phyloP scores from a whole-genome alignment of 2,888 invertebrate species.

The Amphipoea oculea region DNA sequence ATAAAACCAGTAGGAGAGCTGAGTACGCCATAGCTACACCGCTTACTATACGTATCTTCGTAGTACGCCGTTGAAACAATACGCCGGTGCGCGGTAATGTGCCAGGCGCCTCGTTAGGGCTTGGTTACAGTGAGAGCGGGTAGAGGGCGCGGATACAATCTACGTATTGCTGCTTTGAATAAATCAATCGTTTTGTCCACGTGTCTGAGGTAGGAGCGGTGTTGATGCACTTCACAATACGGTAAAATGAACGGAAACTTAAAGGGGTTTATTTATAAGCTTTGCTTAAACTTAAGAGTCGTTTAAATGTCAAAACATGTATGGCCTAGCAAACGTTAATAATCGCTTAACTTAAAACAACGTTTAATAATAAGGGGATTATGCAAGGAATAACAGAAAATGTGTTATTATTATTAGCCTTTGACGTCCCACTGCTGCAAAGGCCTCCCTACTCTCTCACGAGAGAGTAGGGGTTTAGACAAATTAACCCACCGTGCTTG shows the following conservation, averaged over 20 bases:
- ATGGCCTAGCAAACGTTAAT: not conserved
- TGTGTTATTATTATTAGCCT: no score
- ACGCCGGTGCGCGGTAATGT: constrained; percentile 62
- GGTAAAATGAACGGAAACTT: not conserved
- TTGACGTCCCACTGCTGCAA: no score
- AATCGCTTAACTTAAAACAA: not conserved
- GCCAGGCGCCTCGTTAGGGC: constrained; percentile 59
- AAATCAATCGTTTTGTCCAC: not conserved
- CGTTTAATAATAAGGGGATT: not conserved
- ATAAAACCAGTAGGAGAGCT: constrained; percentile 49
- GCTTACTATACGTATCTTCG: constrained; percentile 38
- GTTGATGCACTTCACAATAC: not conserved
- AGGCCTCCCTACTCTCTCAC: no score
- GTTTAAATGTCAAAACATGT: not conserved
- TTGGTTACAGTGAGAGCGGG: constrained; percentile 32
- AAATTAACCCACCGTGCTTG: no score
- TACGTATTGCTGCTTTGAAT: not conserved
- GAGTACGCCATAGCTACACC: constrained; percentile 47
- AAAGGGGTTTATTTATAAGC: not conserved
- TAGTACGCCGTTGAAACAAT: constrained; percentile 63
- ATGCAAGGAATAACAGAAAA: not conserved
- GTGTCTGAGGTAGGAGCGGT: not conserved
- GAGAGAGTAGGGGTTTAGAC: no score
- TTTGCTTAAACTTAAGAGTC: not conserved
- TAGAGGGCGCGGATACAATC: not conserved